phyloP scores from a whole-genome alignment of 1,140 invertebrate species.

The Drosophila guanche region DNA sequence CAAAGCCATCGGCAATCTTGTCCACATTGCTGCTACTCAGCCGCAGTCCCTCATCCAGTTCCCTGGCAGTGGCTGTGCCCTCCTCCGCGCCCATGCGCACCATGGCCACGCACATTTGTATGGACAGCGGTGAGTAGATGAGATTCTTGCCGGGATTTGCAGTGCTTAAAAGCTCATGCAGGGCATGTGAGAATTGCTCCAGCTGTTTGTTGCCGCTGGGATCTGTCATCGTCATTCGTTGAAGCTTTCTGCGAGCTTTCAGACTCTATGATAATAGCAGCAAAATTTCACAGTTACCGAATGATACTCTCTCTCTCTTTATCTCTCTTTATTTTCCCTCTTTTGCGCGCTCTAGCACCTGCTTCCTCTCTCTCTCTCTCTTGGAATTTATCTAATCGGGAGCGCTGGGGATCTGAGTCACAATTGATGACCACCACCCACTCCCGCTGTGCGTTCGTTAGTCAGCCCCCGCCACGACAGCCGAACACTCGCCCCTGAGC shows the following conservation, averaged over 20 bases:
- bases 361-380: conserved; percentile 17
- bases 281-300: not conserved
- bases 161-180: conserved; percentile 30
- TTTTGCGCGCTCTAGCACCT: not conserved
- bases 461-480: conserved; percentile 17
- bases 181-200: conserved; percentile 36
- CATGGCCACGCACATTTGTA: conserved; percentile 81
- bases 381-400: conserved; percentile 42
- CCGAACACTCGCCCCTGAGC: conserved; percentile 1
- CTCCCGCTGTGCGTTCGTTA: conserved; percentile 6
- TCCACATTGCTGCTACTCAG: conserved; percentile 39
- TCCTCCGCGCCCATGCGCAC: conserved; percentile 84
- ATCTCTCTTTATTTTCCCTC: conserved; percentile 2
- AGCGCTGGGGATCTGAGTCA: conserved; percentile 35
- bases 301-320: too few relatives aligned
- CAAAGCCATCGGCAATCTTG: conserved; percentile 46
- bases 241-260: not conserved
- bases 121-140: conserved; percentile 84
- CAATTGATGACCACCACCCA: not conserved
- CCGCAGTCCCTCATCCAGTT: conserved; percentile 84
- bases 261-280: too few relatives aligned
- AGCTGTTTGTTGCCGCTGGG: conserved; percentile 31
- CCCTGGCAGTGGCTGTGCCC: conserved; percentile 84
- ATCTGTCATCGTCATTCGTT: not conserved
- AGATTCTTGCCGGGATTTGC: conserved; percentile 67